Percentiles rank a stretch among this genome's conserved stretches.
phyloP scores from a whole-genome alignment of 2,113 vertebrate genomes.

The Phaethon lepturus region DNA sequence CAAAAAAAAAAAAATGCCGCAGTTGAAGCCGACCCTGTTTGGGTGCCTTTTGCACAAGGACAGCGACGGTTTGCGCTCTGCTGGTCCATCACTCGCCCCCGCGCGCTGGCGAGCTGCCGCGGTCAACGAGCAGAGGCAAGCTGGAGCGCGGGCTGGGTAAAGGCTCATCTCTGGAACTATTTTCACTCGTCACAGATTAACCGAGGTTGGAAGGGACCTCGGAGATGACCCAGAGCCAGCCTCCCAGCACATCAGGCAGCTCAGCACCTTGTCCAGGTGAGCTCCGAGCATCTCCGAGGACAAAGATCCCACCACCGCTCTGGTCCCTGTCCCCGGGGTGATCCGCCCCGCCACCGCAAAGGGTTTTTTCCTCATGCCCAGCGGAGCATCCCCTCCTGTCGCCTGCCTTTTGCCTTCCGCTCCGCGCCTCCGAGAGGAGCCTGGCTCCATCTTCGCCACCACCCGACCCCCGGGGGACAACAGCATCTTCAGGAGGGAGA shows the following conservation, averaged over 20 bases:
- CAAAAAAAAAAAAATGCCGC: accelerated
- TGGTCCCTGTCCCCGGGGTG: neutral
- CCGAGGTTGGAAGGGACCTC: neutral
- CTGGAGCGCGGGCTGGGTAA: neutral
- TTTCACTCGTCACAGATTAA: neutral
- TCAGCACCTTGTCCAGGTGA: neutral
- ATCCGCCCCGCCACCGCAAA: neutral
- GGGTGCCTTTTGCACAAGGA: neutral
- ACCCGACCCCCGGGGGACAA: accelerated
- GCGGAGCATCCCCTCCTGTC: neutral
- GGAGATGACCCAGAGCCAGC: neutral
- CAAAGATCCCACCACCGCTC: neutral
- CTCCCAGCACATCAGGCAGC: neutral
- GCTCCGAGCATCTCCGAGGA: neutral
- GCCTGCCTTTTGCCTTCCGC: neutral
- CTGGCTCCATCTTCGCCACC: neutral
- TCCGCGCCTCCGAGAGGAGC: neutral
- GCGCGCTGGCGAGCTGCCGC: accelerated
- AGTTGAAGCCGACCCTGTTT: neutral
- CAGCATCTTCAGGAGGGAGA: neutral
- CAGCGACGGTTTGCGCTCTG: accelerated
- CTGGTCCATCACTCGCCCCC: too few relatives aligned
- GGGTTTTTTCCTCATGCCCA: neutral
- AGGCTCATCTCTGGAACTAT: neutral
- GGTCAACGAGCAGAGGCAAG: neutral